Evolutionary conservation across 2,113 vertebrate species (phyloP).

Genomic region (Sceloporus tristichus): DNA sequence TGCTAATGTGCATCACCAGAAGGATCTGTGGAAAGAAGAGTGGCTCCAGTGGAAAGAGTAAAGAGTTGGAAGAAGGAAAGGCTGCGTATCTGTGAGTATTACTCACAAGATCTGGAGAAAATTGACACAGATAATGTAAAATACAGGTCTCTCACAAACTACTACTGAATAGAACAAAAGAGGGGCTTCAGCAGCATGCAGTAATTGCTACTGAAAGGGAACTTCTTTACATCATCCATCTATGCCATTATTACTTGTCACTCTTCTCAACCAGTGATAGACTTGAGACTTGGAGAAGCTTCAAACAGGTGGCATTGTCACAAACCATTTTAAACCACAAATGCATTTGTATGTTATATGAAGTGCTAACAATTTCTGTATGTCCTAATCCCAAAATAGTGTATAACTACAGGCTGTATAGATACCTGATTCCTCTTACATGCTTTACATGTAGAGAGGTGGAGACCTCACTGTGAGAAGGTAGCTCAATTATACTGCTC

Average conservation of each 20-base stretch:
- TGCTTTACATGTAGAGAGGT: too few species aligned
- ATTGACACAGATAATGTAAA: rapidly evolving
- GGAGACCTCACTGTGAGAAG: not conserved
- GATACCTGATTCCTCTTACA: too few species aligned
- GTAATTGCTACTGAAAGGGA: not conserved
- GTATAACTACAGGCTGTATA: too few species aligned
- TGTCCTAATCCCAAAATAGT: too few species aligned
- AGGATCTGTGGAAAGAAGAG: conserved; percentile 95
- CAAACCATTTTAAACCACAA: not conserved
- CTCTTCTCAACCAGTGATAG: not conserved
- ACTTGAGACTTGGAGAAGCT: not conserved
- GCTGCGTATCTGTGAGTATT: conserved; percentile 97
- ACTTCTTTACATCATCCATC: not conserved
- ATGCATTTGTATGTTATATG: too few species aligned
- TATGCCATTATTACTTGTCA: too few species aligned
- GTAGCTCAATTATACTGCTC: not conserved
- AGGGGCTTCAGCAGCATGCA: not conserved
- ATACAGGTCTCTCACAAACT: conserved; percentile 24
- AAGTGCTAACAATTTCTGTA: too few species aligned
- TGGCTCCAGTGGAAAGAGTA: conserved; percentile 92
- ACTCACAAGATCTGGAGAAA: not conserved
- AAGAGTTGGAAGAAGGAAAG: conserved; percentile 97
- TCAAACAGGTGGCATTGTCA: not conserved
- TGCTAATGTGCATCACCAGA: conserved; percentile 96
- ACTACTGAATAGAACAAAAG: not conserved